Conservation (phyloP, 1,140 invertebrate species). For the Centruroides sculpturatus region DNA sequence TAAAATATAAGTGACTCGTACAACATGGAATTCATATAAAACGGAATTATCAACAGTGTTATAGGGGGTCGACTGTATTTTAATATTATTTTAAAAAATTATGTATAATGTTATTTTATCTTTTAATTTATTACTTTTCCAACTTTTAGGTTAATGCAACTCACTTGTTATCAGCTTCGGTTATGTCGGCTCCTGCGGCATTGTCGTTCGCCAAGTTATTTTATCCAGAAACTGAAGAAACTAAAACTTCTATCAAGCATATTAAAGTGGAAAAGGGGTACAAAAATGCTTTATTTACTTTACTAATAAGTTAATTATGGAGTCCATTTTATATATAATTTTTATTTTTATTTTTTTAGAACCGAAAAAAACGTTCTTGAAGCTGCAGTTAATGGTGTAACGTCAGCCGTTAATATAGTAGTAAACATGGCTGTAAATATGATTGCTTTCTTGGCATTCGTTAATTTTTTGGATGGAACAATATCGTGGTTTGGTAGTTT, state of each 20-base stretch:
- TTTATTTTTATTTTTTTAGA: not conserved
- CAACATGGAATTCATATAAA: too few relatives aligned
- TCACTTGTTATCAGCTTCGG: conserved; percentile 60
- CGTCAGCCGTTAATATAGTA: conserved; percentile 64
- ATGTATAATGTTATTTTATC: too few relatives aligned
- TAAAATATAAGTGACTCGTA: too few relatives aligned
- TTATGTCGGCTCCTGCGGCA: conserved; percentile 88
- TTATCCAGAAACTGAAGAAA: conserved; percentile 70
- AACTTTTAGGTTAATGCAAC: conserved; percentile 15
- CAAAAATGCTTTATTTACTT: not conserved
- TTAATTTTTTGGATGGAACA: conserved; percentile 76
- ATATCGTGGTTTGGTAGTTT: conserved; percentile 22
- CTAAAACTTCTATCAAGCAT: conserved; percentile 48
- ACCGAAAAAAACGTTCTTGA: conserved; percentile 57
- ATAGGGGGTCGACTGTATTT: too few relatives aligned
- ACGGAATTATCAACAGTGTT: too few relatives aligned
- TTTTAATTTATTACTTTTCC: too few relatives aligned
- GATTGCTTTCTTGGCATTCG: conserved; percentile 72
- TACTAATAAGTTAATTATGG: too few relatives aligned
- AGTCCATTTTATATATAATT: too few relatives aligned
- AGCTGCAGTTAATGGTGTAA: conserved; percentile 66
- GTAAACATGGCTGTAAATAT: conserved; percentile 74
- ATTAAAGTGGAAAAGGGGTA: conserved; percentile 26
- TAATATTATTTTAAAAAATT: too few relatives aligned
- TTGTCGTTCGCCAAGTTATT: conserved; percentile 75